Conservation (phyloP, 2,113 vertebrate genomes). For the Cyanoliseus patagonus region DNA sequence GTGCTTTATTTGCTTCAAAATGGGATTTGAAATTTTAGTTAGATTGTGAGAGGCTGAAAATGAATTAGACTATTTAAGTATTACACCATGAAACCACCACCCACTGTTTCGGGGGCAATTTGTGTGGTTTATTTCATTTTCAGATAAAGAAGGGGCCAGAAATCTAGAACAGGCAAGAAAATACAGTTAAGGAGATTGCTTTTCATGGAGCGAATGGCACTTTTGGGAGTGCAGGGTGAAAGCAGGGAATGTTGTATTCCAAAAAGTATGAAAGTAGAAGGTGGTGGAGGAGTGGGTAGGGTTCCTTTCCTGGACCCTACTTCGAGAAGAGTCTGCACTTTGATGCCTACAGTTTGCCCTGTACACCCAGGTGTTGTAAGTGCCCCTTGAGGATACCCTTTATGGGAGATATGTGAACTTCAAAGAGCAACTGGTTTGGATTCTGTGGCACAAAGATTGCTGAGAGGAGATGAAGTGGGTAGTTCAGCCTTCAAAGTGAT, state of each 20-base stretch:
- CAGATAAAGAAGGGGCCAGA: not conserved
- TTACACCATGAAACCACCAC: not conserved
- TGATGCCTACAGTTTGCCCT: accelerated
- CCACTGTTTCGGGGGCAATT: not conserved
- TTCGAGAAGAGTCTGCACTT: not conserved
- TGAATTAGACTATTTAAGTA: not conserved
- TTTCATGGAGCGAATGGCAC: not conserved
- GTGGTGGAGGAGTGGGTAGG: not conserved
- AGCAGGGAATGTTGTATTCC: not conserved
- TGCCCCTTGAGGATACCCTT: not conserved
- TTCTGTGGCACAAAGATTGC: not conserved
- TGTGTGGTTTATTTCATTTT: not conserved
- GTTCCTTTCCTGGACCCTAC: not conserved
- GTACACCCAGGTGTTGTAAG: accelerated
- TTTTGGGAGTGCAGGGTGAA: not conserved
- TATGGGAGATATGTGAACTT: not conserved
- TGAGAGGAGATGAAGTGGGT: not conserved
- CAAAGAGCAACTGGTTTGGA: not conserved
- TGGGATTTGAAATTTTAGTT: constrained; percentile 4
- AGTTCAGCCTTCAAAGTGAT: not conserved
- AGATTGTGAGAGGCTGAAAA: not conserved
- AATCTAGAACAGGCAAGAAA: not conserved
- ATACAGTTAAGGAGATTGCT: not conserved
- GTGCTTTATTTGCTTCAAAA: not conserved
- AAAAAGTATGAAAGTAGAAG: not conserved